Conservation (phyloP, 2,797 vertebrate genomes). For the Gallinago nigripennis region DNA sequence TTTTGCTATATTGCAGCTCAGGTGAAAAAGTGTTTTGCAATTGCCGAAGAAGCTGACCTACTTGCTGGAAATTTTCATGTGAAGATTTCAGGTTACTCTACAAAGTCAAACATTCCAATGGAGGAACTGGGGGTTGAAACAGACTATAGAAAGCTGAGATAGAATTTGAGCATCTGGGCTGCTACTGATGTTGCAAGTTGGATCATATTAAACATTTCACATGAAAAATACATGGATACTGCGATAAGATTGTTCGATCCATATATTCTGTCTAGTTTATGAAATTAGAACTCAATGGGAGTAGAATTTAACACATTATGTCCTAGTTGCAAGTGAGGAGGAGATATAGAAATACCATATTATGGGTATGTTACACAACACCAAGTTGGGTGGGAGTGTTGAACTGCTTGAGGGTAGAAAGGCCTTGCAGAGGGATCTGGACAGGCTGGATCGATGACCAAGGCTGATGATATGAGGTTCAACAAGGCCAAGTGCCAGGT, state of each 20-base stretch:
- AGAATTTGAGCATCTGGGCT: not conserved
- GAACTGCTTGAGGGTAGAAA: no score
- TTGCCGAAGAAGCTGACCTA: not conserved
- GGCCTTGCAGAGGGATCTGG: no score
- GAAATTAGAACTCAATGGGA: not conserved
- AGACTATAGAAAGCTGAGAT: not conserved
- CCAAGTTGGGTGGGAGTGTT: no score
- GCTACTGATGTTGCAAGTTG: not conserved
- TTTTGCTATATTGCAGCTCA: not conserved
- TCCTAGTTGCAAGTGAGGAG: not conserved
- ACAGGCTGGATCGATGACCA: no score
- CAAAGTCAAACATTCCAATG: not conserved
- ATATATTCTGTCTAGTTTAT: not conserved
- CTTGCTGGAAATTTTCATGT: not conserved
- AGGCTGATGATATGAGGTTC: no score
- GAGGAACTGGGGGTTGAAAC: not conserved
- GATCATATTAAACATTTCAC: not conserved
- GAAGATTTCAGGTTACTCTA: slow-evolving; percentile 2
- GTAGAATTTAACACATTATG: not conserved
- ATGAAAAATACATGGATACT: not conserved
- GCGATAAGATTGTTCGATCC: not conserved
- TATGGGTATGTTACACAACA: not conserved
- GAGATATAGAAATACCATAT: not conserved
- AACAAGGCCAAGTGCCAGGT: no score
- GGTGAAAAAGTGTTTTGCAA: not conserved